phyloP scores from a whole-genome alignment of 2,888 invertebrate species.

The Pteria penguin region DNA sequence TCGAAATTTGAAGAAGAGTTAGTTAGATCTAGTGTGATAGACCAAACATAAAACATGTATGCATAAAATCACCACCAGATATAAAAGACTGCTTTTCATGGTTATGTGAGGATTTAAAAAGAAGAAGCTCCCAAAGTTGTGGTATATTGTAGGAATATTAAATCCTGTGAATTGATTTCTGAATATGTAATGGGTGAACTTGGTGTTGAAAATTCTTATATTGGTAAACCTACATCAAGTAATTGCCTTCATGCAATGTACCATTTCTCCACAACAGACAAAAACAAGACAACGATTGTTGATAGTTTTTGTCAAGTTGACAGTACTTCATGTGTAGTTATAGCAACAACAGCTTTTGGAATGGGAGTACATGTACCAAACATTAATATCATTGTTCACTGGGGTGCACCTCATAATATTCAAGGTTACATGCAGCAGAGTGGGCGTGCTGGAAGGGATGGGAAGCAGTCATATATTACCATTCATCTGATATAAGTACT shows the following conservation, averaged over 20 bases:
- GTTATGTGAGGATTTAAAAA: conserved; percentile 15
- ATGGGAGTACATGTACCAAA: conserved; percentile 25
- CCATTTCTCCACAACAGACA: conserved; percentile 22
- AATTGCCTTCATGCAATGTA: conserved; percentile 25
- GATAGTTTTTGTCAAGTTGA: conserved; percentile 10
- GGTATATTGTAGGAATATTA: conserved; percentile 25
- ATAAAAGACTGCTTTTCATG: conserved; percentile 7
- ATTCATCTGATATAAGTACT: conserved; percentile 8
- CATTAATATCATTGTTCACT: conserved; percentile 12
- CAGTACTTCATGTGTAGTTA: conserved; percentile 20
- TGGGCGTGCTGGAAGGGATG: conserved; percentile 21
- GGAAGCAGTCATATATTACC: conserved; percentile 5
- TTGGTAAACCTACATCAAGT: conserved; percentile 12
- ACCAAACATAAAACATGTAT: background rate
- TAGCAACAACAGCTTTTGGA: conserved; percentile 29
- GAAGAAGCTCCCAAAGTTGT: background rate
- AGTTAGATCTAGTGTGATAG: background rate
- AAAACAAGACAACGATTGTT: conserved; percentile 12
- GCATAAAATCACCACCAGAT: background rate
- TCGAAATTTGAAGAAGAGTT: background rate
- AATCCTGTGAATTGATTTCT: conserved; percentile 11
- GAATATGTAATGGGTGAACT: too few relatives aligned
- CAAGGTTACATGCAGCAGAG: conserved; percentile 21
- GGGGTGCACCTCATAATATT: conserved; percentile 18
- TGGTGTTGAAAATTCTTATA: conserved; percentile 1